Base-by-base conservation (phyloP, 1,140 invertebrate genomes). In the Heliothis subflexa region DNA sequence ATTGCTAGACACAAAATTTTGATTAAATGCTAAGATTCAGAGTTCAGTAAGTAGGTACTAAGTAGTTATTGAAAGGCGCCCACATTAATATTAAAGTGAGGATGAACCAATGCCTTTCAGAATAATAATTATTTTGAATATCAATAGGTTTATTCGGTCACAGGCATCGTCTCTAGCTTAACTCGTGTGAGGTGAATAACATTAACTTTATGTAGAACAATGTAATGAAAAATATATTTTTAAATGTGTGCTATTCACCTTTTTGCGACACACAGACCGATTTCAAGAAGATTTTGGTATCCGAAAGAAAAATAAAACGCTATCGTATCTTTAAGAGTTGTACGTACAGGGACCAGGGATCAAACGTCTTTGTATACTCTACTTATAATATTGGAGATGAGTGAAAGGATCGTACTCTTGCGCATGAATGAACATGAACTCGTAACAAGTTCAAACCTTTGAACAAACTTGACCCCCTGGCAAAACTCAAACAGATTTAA, bases 81-180 rank as follows among this genome's bases (percentile, higher is more conserved):
- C 50, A 55, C 68, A 40, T 71, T 71, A 40, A 71, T 28, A 40
- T 71, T 71, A 25, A 40, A 71, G 25, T 40, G 28, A 50, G 18
- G 49, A 54, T 55, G 14, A 71, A 33, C 52, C 25, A 71, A 33
- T 54, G 50, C 50, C 68, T 54, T 71, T 55, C 40, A 74, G 71
- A 74, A 74, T 74, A 61, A 59, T 49, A 74, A 66, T 66, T 66
- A 72, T 57, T 72, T 55, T 57, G 70, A 72, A 72, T 57, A 55
- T 57, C 50, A 72, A 72, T 72, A 72, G 25, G 70, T 72, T 72
- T 70, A 70, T 70, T 70, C 66, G 52, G 28, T 72, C 28, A 57
- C 28, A 57, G 18, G 52, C 52, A 45, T 72, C 54, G 50, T 72
- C 50, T 40, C 50, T 55, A 57, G 40, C 50, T 57, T 33, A 47